Evolutionary conservation across 2,113 vertebrate species (phyloP), one percentile per base, ranked within the genome.

Genomic region (Eleginops maclovinus): DNA sequence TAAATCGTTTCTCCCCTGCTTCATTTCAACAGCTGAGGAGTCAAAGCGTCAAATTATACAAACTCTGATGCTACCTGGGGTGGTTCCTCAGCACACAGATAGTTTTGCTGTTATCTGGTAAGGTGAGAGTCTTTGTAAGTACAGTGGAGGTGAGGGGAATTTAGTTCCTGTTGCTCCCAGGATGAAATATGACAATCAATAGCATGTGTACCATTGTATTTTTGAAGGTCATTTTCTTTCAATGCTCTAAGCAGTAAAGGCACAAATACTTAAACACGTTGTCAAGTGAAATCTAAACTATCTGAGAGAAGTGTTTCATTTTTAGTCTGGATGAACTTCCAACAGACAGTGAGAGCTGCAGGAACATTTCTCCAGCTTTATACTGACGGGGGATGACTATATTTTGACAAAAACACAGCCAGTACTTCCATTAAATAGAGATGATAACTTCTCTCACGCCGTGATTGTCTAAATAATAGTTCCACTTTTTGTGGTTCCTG

Each of bases 401-500:
- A 28, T 28, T 19, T 9, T 17, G 36, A 51, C 24, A 53, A 12
- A 73, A 46, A 51, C 7, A 46, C 47, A 22, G 31, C 58, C 46
- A 64, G 19, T 40, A 69, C 65, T 80, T 86, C 68, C 53, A 65
- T 11, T 22, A 75, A 68, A 55, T 36, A 15, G 16, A 77, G 61
- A 0, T 0, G 4, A 47, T 79, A 47, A 80, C 83, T 89, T 88
- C 83, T 87, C 66, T 78, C 60, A 59, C 24, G 9, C 12, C 3
- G 22, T 75, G 53, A 84, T 87, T 87, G 81, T 92, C 63, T 81
- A 6, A 77, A 72, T 70, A 77, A 88, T 46, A 83, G 84, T 92
- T 90, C 89, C 83, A 85, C 88, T 74, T 92, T 91, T 84, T 74
- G 41, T 81, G 55, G 71, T 92, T 90, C 90, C 90, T 85, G 62